phyloP scores from a whole-genome alignment of 2,797 vertebrate genomes.

The Dallia pectoralis region DNA sequence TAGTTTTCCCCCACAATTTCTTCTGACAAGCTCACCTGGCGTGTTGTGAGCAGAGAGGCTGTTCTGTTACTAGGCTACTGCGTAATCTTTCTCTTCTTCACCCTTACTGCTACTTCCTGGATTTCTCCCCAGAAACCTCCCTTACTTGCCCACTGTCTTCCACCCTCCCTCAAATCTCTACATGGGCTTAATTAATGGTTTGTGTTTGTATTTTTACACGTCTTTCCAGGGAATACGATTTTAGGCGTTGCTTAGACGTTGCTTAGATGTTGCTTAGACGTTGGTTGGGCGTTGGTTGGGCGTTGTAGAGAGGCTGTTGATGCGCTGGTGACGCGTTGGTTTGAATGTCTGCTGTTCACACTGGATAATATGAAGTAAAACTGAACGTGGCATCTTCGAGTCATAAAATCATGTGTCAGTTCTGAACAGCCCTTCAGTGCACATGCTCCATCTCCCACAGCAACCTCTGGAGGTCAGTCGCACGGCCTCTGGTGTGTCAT shows the following conservation, averaged over 20 bases:
- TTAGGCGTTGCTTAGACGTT: neutral
- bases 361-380: neutral
- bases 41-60: too few relatives aligned
- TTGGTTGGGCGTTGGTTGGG: too few relatives aligned
- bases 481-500: constrained; percentile 36
- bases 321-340: too few relatives aligned
- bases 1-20: too few relatives aligned
- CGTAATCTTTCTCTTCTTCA: too few relatives aligned
- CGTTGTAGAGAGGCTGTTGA: too few relatives aligned
- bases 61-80: too few relatives aligned
- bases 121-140: too few relatives aligned
- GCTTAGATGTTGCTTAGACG: too few relatives aligned
- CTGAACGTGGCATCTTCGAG: neutral
- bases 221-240: neutral
- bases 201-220: neutral
- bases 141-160: neutral
- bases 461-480: neutral
- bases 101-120: too few relatives aligned
- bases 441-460: neutral
- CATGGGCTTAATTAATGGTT: neutral
- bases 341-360: neutral
- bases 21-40: too few relatives aligned
- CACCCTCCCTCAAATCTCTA: constrained; percentile 9
- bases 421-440: neutral
- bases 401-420: neutral